Evolutionary conservation across 2,113 vertebrate genomes (phyloP), one percentile per base, ranked within the genome.

Genomic region (Tichodroma muraria): DNA sequence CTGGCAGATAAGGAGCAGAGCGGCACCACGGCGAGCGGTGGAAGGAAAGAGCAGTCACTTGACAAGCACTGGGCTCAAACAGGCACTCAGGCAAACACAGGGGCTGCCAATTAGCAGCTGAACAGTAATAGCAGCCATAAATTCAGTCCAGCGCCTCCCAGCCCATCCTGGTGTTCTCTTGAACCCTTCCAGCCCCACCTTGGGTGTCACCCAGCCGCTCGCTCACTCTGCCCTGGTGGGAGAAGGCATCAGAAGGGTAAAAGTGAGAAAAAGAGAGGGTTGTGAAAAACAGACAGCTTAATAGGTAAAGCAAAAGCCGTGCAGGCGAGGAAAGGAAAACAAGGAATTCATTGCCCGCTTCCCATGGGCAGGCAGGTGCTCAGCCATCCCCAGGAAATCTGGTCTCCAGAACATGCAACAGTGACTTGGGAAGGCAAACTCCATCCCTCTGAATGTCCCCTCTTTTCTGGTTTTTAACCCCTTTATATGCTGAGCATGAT

Each of bases 351-450:
- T 66, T 66, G 30, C 15, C 7, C 6, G 3, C 4, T 35, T 60
- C 49, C 52, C 4, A 27, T 10, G n/a, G 45, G 18, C 59, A 59
- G 44, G 37, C 19, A 79, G 33, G 14, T 38, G 38, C 27, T 59
- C 66, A 79, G 28, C 17, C 21, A 66, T 35, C 11, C 47, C 25
- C 66, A 79, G 59, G 59, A 40, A 57, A 71, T 42, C 4, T 44
- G 11, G 21, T 8, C 21, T 60, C 25, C 45, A 53, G 19, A 56
- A 23, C 8, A 40, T 0, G 0, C 9, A 28, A 19, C 35, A 50
- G 21, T 23, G 21, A 60, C 38, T 53, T 9, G 13, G 17, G 38
- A 59, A 79, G 30, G 18, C 21, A 53, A 47, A 28, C 3, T 31
- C 13, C 28, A 71, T 6, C 38, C 27, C 11, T 23, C 9, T 30